phyloP scores from a whole-genome alignment of 2,797 vertebrate species.

The Austrolebias charrua region DNA sequence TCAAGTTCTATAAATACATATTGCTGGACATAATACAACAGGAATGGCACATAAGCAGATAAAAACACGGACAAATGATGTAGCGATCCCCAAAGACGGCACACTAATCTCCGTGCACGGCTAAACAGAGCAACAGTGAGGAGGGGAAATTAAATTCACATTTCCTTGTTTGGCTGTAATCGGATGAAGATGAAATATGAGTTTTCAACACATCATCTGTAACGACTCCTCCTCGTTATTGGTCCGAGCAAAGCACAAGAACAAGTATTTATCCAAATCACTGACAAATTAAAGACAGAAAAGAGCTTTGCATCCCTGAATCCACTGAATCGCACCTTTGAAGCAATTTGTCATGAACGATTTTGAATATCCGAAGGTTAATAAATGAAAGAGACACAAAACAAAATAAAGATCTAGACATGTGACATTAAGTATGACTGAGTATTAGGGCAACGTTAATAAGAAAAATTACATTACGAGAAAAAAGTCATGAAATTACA shows the following conservation, averaged over 20 bases:
- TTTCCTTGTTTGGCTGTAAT: conserved; percentile 49
- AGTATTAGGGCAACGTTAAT: too few relatives aligned
- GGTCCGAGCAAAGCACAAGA: neutral
- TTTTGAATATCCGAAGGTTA: conserved; percentile 7
- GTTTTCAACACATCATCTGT: conserved; percentile 12
- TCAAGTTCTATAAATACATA: conserved; percentile 59
- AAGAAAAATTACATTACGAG: too few relatives aligned
- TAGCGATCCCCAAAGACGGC: conserved; percentile 20
- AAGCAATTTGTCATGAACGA: neutral
- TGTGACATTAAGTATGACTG: too few relatives aligned
- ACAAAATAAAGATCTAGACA: neutral
- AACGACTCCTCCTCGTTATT: conserved; percentile 26
- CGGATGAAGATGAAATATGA: conserved; percentile 57
- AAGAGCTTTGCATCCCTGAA: conserved; percentile 12
- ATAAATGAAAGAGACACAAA: neutral
- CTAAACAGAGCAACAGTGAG: conserved; percentile 18
- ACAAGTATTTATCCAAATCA: conserved; percentile 20
- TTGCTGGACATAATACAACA: conserved; percentile 18
- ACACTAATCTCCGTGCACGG: conserved; percentile 14
- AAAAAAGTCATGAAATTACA: too few relatives aligned
- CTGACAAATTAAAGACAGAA: conserved; percentile 9
- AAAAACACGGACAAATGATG: conserved; percentile 46
- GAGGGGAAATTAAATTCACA: conserved; percentile 33
- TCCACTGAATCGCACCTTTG: conserved; percentile 11
- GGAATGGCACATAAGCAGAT: conserved; percentile 41